Evolutionary conservation across 2,113 vertebrate genomes (phyloP), one percentile per base, ranked within the genome.

Genomic region (Sebastes fasciatus): DNA sequence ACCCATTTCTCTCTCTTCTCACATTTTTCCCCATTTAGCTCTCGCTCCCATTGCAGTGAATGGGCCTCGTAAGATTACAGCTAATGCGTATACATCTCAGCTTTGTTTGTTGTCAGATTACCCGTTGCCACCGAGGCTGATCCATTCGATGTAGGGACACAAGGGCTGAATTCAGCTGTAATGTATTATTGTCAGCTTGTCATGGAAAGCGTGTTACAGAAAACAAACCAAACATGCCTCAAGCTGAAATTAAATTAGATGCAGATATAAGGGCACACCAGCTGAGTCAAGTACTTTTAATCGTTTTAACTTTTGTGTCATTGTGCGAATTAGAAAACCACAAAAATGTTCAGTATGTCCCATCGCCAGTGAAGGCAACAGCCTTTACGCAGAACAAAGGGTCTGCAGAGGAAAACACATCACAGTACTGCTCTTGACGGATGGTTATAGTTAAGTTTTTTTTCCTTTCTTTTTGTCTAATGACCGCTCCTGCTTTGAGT

Each of bases 401-500:
- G 65, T 62, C 65, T 1, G 16, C 43, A 74, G 79, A 73, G 62
- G 54, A 23, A 57, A 74, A 74, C 65, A 73, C 72, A 79, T 80
- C 77, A 58, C 74, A 55, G 74, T 71, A 82, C 43, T 21, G 42
- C 69, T 77, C 78, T 58, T 86, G 88, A 91, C 58, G 57, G 91
- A 89, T 87, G 80, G 79, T 78, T 63, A 63, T 48, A 21, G 79
- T 84, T 78, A 55, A 0, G 5, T 69, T 79, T 61, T 71, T 51
- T 77, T 54, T 76, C 9, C 48, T 21, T 34, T 42, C 5, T 86
- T 91, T 78, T 45, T 63, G 80, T 87, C 88, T 91, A 92, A 92
- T 91, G 89, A 91, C 78, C 81, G 17, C 42, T 86, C 75, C 91
- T 91, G 90, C 60, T 72, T 93, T 89, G 69, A 82, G 84, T 93